Base-by-base conservation (phyloP, 1,140 invertebrate species). In the Bicyclus anynana region DNA sequence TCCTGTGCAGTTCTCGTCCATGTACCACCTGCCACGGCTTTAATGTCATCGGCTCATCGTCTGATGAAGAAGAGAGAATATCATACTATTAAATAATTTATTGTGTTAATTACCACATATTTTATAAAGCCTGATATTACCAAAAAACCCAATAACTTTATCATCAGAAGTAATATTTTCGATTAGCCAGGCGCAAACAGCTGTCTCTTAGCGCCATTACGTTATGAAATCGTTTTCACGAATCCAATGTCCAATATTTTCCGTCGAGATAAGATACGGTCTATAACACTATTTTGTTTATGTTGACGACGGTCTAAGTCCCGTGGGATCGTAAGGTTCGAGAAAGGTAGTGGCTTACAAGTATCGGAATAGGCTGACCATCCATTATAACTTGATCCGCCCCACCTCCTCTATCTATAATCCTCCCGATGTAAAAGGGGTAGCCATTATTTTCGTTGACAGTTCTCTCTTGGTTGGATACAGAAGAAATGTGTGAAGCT, bases 251-350 rank as follows among this genome's bases (percentile, higher is more conserved):
- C 65, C 68, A 74, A 83, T 81, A 85, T 78, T 82, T 80, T 78
- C 77, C 64, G 50, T 42, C 59, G 53, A 74, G 72, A 80, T 81
- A 84, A 80, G 72, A 82, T 82, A 82, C 74, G 74, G 71, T 72
- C 80, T 77, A 82, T 84, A 79, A 80, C 72, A 72, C 67, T 60
- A 75, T 83, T 81, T 80, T 80, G 78, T 84, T 86, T 82, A 80
- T 84, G 74, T 84, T 81, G 79, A 86, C 76, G 80, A 74, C 74
- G 79, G 77, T 76, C 65, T 64, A 57, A 61, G 57, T 59, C 77
- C 69, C 65, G 56, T 61, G 77, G 77, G 77, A 78, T 58, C 59
- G 60, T 53, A 62, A 53, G 69, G 78, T 77, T 76, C 78, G 73
- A 60, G 65, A 56, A 53, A 72, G 65, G 69, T 64, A 66, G 67